These are phyloP conservation scores for Mormoops blainvillei DNA, from an alignment of 2,113 vertebrate species.

Conservation along the genomic window DNA sequence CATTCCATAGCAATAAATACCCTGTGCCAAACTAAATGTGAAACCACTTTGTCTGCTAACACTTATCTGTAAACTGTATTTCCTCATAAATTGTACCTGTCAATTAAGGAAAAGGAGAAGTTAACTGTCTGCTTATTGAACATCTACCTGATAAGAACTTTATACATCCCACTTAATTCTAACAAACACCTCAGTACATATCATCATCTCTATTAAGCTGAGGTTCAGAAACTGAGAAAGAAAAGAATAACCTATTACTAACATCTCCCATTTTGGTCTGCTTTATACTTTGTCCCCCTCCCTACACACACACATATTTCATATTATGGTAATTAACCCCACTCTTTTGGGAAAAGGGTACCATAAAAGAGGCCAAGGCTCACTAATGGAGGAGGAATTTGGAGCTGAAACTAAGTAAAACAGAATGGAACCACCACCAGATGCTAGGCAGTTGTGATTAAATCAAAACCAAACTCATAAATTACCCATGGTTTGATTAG, in stretches of 20 bases:
- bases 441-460: not conserved
- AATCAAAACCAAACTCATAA: not conserved
- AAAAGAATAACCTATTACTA: not conserved
- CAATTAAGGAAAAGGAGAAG: not conserved
- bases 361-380: not conserved
- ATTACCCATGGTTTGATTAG: not conserved
- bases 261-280: not conserved
- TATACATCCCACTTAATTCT: not conserved
- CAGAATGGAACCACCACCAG: not conserved
- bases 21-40: not conserved
- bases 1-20: not conserved
- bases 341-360: not conserved
- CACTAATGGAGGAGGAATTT: not conserved
- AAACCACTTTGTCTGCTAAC: not conserved
- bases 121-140: not conserved
- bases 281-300: not conserved
- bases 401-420: not conserved
- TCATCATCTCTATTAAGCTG: not conserved
- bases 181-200: not conserved
- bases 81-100: not conserved
- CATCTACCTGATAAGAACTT: not conserved
- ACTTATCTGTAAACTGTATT: not conserved
- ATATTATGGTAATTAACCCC: not conserved
- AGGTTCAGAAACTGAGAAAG: slow-evolving; percentile 16
- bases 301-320: not conserved